Percentiles rank a stretch among this genome's conserved stretches.
phyloP scores from a whole-genome alignment of 2,797 vertebrate species.

The Rachycentron canadum region DNA sequence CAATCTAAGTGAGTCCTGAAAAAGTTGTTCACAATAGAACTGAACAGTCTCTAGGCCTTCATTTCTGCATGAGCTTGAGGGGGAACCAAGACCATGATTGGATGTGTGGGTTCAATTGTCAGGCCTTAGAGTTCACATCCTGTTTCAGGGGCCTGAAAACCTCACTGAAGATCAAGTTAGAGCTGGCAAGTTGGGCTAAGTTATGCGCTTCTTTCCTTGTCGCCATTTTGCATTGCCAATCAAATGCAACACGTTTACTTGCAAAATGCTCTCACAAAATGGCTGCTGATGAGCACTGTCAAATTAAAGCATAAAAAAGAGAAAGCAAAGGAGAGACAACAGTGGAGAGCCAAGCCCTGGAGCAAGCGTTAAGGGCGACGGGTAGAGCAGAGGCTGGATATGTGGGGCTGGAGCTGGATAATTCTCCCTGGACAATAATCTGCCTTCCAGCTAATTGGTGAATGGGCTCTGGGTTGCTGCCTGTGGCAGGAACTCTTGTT shows the following conservation, averaged over 20 bases:
- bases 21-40: constrained; percentile 25
- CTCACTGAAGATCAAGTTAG: constrained; percentile 2
- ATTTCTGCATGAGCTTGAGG: not conserved
- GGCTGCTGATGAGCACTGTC: constrained; percentile 60
- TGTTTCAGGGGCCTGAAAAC: not conserved
- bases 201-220: not conserved
- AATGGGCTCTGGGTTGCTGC: constrained; percentile 75
- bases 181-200: not conserved
- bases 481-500: constrained; percentile 75
- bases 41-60: constrained; percentile 4
- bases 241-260: constrained; percentile 42
- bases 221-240: constrained; percentile 59
- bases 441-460: constrained; percentile 79
- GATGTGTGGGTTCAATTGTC: not conserved
- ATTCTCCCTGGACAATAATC: constrained; percentile 74
- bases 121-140: not conserved
- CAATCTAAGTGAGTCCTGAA: constrained; percentile 20
- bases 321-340: constrained; percentile 52
- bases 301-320: constrained; percentile 70
- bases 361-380: constrained; percentile 54
- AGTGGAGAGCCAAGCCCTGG: constrained; percentile 66
- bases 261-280: constrained; percentile 60
- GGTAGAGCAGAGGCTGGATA: constrained; percentile 69
- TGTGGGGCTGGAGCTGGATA: constrained; percentile 65
- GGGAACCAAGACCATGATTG: not conserved